Percentiles rank a stretch among this genome's conserved stretches.
Conservation (phyloP, 1,140 invertebrate genomes). For the roundworm (Caenorhabditis elegans) region WBcel235 BX284604.4:1605501-1606000, state of each 20-base stretch:
- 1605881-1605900: no score
- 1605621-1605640: background rate
- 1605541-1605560: conserved; percentile 8
- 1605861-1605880: no score
- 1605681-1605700: background rate
- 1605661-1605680: background rate
- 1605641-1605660: background rate
- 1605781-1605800: conserved; percentile 5
- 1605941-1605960: no score
- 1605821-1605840: no score
- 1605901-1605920: no score
- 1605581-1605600: no score
- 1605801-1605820: conserved; percentile 34
- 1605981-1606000: no score
- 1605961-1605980: no score
- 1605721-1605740: conserved; percentile 43
- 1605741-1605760: conserved; percentile 50
- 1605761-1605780: conserved; percentile 48
- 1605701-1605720: conserved; percentile 20
- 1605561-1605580: no score
- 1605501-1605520: background rate
- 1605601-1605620: background rate
- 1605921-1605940: no score
- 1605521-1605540: conserved; percentile 11
- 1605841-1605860: no score